Percentiles rank a stretch among this genome's conserved stretches.
phyloP scores from a whole-genome alignment of 2,888 invertebrate genomes.

The Acanthosepion pharaonis region DNA sequence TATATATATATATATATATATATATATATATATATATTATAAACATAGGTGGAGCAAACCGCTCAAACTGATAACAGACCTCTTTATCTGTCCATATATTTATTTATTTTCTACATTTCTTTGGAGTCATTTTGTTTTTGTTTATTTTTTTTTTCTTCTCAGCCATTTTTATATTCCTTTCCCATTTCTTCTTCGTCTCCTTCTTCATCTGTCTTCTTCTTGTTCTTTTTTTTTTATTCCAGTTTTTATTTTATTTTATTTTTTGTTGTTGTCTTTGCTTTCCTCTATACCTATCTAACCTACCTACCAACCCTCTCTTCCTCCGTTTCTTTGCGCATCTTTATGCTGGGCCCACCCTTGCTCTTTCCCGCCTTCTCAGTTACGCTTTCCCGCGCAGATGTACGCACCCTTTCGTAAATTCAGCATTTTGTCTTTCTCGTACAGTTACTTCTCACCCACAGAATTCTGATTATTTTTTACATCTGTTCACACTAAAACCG shows the following conservation, averaged over 20 bases:
- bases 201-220: background rate
- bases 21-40: background rate
- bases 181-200: background rate
- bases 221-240: background rate
- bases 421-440: background rate
- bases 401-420: background rate
- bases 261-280: background rate
- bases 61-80: conserved; percentile 33
- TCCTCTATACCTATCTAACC: background rate
- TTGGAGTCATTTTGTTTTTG: background rate
- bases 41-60: background rate
- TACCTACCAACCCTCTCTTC: background rate
- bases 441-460: conserved; percentile 20
- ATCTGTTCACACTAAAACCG: background rate
- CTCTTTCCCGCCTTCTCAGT: background rate
- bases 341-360: background rate
- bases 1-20: background rate
- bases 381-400: conserved; percentile 33
- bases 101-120: background rate
- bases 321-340: background rate
- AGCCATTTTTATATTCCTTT: background rate
- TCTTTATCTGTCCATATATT: background rate
- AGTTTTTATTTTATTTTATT: background rate
- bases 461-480: background rate
- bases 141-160: background rate